phyloP scores from a whole-genome alignment of 2,113 vertebrate species.

The Centropus unirufus region DNA sequence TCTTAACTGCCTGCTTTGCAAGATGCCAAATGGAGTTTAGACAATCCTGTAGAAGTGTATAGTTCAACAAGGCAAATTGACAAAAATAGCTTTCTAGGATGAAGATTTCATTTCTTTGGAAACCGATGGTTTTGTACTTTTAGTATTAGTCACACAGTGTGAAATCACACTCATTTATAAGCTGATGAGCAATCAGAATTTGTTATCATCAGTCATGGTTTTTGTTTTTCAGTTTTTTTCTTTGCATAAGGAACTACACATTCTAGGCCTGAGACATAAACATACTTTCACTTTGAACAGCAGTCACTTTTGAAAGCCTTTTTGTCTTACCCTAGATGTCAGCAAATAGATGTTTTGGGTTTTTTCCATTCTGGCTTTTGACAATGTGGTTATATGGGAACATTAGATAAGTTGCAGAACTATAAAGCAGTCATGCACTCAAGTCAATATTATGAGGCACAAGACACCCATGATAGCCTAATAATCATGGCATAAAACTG shows the following conservation, averaged over 20 bases:
- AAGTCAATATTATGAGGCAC: background rate
- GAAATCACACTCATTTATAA: conserved; percentile 36
- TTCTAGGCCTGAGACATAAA: background rate
- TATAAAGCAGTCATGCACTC: background rate
- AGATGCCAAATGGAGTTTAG: background rate
- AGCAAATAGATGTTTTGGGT: background rate
- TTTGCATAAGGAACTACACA: background rate
- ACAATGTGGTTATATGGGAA: background rate
- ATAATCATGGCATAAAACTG: background rate
- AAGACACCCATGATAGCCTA: background rate
- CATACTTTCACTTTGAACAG: conserved; percentile 14
- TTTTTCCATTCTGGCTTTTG: background rate
- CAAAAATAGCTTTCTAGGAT: background rate
- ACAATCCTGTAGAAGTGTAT: background rate
- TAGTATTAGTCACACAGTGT: background rate
- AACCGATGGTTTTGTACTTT: background rate
- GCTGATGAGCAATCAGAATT: background rate
- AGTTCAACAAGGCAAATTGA: background rate
- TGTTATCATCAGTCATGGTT: background rate
- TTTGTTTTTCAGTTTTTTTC: background rate
- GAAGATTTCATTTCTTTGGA: conserved; percentile 7
- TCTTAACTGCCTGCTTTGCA: background rate
- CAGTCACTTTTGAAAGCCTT: background rate
- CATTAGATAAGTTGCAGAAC: background rate
- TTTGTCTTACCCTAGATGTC: background rate